These are phyloP conservation scores for Gari tellinella DNA, from an alignment of 2,888 invertebrate genomes.

Conservation along the genomic window DNA sequence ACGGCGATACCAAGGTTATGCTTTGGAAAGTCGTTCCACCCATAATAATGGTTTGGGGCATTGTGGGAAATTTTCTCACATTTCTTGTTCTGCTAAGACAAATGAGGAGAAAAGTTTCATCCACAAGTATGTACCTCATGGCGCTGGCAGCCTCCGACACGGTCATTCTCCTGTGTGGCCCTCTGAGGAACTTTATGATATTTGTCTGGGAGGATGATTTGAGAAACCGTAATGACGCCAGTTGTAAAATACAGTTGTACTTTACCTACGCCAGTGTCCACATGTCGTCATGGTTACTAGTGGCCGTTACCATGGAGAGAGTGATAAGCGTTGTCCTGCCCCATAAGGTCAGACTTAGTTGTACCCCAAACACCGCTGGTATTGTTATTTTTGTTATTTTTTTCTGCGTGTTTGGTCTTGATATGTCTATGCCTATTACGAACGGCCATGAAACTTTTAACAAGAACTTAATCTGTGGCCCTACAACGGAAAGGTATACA, in stretches of 20 bases:
- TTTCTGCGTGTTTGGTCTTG: conserved; percentile 8
- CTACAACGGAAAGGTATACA: conserved; percentile 29
- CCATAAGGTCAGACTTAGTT: conserved; percentile 65
- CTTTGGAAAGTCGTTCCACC: conserved; percentile 67
- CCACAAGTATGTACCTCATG: conserved; percentile 69
- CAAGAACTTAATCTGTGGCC: conserved; percentile 19
- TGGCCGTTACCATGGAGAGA: conserved; percentile 74
- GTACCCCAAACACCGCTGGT: conserved; percentile 55
- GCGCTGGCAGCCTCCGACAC: conserved; percentile 68
- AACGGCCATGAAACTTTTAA: not conserved
- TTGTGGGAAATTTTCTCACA: conserved; percentile 72
- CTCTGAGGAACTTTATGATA: conserved; percentile 64
- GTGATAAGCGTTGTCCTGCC: conserved; percentile 72
- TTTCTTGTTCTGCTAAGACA: conserved; percentile 65
- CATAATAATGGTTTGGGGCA: conserved; percentile 69
- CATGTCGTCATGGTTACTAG: conserved; percentile 75
- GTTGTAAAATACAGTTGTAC: conserved; percentile 66
- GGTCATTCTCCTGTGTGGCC: conserved; percentile 68
- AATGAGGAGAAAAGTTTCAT: conserved; percentile 45
- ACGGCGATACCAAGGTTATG: conserved; percentile 30
- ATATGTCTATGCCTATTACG: conserved; percentile 25
- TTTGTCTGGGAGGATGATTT: conserved; percentile 56
- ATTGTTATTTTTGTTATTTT: conserved; percentile 16
- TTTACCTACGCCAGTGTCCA: conserved; percentile 70
- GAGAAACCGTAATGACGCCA: conserved; percentile 38